Percentiles rank a stretch among this genome's conserved stretches.
Evolutionary conservation across 2,888 invertebrate genomes (phyloP).

Genomic region (Lomographa bimaculata): DNA sequence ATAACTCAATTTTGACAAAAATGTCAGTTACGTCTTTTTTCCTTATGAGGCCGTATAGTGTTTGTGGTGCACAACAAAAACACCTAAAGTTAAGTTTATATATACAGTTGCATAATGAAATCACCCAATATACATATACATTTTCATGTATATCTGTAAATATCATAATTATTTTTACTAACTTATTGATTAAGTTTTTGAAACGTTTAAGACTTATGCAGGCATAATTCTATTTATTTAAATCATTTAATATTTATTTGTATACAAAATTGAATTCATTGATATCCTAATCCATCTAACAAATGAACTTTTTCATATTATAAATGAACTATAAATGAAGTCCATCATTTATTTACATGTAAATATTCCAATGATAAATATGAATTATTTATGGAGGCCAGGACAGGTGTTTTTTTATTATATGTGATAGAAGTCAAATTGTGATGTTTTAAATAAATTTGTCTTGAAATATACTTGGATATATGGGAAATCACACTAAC

Average conservation of each 20-base stretch:
- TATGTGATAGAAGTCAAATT: constrained; percentile 23
- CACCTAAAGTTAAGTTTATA: constrained; percentile 8
- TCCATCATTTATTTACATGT: constrained; percentile 26
- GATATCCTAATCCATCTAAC: no score
- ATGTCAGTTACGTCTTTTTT: no score
- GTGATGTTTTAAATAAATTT: constrained; percentile 4
- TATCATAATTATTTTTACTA: constrained; percentile 2
- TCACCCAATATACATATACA: background rate
- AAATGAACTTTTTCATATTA: no score
- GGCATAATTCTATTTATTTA: background rate
- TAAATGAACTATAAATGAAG: no score
- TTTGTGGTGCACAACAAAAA: constrained; percentile 27
- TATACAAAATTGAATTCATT: no score
- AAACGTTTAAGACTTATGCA: constrained; percentile 1
- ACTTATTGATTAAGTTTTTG: no score
- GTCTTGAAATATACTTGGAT: constrained; percentile 8
- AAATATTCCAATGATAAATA: constrained; percentile 38
- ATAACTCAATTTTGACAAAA: no score
- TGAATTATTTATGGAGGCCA: constrained; percentile 40
- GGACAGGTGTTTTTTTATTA: constrained; percentile 22
- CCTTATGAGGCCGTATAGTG: no score
- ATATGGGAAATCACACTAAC: no score
- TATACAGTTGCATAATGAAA: constrained; percentile 1
- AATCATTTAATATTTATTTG: constrained; percentile 8
- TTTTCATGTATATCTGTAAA: constrained; percentile 1